Conservation (phyloP, 2,797 vertebrate genomes). For the Xenentodon cancila region DNA sequence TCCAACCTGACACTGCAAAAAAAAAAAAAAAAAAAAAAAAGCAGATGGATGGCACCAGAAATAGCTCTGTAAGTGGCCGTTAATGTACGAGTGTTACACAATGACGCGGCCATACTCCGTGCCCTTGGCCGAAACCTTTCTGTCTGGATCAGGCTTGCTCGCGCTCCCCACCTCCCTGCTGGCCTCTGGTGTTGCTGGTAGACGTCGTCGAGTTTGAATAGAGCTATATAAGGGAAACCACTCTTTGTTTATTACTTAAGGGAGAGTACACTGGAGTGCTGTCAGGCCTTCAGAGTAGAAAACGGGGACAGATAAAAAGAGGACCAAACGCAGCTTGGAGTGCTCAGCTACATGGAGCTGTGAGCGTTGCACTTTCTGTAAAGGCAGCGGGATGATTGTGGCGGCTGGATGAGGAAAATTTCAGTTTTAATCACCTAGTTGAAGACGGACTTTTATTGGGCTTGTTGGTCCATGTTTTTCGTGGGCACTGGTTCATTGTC, state of each 20-base stretch:
- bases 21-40: background rate
- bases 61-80: slow-evolving; percentile 69
- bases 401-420: slow-evolving; percentile 69
- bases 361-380: slow-evolving; percentile 51
- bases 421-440: slow-evolving; percentile 65
- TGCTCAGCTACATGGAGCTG: slow-evolving; percentile 54
- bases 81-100: slow-evolving; percentile 69
- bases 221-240: slow-evolving; percentile 81
- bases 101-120: slow-evolving; percentile 47
- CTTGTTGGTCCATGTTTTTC: too few species aligned
- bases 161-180: slow-evolving; percentile 33
- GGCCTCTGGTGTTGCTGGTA: slow-evolving; percentile 51
- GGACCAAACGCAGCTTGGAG: slow-evolving; percentile 58
- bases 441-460: slow-evolving; percentile 71
- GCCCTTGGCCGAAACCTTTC: slow-evolving; percentile 64
- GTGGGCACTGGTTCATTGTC: background rate
- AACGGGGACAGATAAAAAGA: slow-evolving; percentile 62
- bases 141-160: slow-evolving; percentile 41
- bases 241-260: slow-evolving; percentile 81
- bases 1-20: slow-evolving; percentile 46
- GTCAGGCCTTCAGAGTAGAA: slow-evolving; percentile 67
- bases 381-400: slow-evolving; percentile 34
- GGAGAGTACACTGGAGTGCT: slow-evolving; percentile 68
- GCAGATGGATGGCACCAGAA: slow-evolving; percentile 53
- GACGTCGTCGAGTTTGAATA: slow-evolving; percentile 59